phyloP scores from a whole-genome alignment of 2,888 invertebrate genomes.

The Maniola hyperantus region DNA sequence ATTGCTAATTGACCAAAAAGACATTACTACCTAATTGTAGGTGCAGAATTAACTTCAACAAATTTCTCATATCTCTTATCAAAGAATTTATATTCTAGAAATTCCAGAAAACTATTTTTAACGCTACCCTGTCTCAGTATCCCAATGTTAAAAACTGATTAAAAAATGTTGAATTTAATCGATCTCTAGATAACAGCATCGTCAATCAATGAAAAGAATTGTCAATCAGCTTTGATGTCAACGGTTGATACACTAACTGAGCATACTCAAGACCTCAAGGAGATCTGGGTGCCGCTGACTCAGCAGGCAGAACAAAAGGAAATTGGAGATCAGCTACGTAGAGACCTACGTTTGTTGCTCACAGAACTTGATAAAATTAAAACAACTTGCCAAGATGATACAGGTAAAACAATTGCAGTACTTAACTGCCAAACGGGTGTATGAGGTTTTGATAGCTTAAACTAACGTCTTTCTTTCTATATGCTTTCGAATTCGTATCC shows the following conservation, averaged over 20 bases:
- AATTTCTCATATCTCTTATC: no score
- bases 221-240: slow-evolving; percentile 46
- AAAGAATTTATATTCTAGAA: no score
- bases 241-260: slow-evolving; percentile 45
- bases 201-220: slow-evolving; percentile 47
- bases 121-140: background rate
- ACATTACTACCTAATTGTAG: no score
- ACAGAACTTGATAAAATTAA: slow-evolving; percentile 39
- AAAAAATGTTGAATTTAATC: background rate
- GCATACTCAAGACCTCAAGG: slow-evolving; percentile 39
- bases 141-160: background rate
- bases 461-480: no score
- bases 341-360: slow-evolving; percentile 40
- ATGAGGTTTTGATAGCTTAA: no score
- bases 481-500: no score
- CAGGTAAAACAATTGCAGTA: slow-evolving; percentile 28
- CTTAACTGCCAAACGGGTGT: no score
- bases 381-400: slow-evolving; percentile 33
- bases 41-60: no score
- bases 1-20: no score
- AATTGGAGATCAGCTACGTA: slow-evolving; percentile 40
- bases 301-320: slow-evolving; percentile 38
- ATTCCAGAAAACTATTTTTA: no score
- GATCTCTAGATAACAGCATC: slow-evolving; percentile 49
- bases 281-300: slow-evolving; percentile 40